Evolutionary conservation across 2,113 vertebrate species (phyloP).

Genomic region (Opisthocomus hoazin): DNA sequence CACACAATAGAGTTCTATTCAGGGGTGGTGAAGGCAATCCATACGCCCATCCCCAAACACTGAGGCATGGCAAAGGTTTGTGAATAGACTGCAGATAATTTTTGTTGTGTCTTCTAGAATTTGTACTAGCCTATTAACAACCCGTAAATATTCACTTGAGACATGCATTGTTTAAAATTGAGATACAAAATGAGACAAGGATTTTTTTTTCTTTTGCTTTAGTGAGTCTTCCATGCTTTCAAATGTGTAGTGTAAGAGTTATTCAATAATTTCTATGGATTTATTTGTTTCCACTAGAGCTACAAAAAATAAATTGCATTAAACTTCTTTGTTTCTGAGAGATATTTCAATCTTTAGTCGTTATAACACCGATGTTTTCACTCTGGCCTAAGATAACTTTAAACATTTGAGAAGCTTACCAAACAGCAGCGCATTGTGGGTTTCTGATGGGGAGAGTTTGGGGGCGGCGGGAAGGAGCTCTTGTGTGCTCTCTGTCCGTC

Average conservation of each 20-base stretch:
- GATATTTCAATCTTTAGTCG: background rate
- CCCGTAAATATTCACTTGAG: constrained; percentile 31
- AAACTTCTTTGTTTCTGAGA: background rate
- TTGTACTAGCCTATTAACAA: constrained; percentile 28
- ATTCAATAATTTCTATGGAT: background rate
- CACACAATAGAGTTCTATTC: constrained; percentile 66
- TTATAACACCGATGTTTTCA: background rate
- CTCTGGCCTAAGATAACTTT: background rate
- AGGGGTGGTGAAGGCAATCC: constrained; percentile 42
- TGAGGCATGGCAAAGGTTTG: constrained; percentile 48
- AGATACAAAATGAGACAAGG: constrained; percentile 34
- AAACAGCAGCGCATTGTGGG: background rate
- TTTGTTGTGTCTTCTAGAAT: constrained; percentile 55
- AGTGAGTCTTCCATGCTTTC: background rate
- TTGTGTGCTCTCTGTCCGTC: background rate
- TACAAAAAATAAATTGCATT: background rate
- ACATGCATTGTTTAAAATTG: constrained; percentile 36
- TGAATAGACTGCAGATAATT: constrained; percentile 61
- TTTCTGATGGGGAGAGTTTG: background rate
- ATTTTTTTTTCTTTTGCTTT: background rate
- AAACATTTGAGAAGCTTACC: background rate
- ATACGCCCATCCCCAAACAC: constrained; percentile 45
- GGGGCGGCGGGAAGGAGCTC: accelerated
- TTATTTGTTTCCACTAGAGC: background rate
- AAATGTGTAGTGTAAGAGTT: background rate